Evolutionary conservation across 2,888 invertebrate genomes (phyloP), one percentile per base, ranked within the genome.

Genomic region (Hyalella azteca): DNA sequence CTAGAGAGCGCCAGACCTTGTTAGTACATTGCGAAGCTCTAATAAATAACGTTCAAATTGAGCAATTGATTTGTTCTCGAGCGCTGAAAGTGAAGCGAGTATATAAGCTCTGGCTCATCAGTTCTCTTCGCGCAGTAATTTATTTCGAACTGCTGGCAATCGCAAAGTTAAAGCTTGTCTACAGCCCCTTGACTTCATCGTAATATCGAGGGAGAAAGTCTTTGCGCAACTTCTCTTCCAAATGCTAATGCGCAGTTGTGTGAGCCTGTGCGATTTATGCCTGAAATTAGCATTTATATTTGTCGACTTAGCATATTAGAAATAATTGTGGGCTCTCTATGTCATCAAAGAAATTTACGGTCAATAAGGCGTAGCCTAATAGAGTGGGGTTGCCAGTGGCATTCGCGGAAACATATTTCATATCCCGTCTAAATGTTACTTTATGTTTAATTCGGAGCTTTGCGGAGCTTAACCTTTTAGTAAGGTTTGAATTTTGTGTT

Each of bases 291-390:
- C 66, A 66, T 66, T 66, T 66, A 66, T 66, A 66, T 66, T 66
- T 66, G 66, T 66, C 66, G 66, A 66, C 66, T 66, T 66, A 66
- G 66, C 66, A 66, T 66, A 66, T 66, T 66, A 66, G 66, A 66
- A 66, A 66, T 66, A 66, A 66, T 66, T 66, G 66, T 66, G 29
- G 66, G 66, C 66, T 66, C 66, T 66, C 66, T 66, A 29, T 66
- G 66, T 66, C 66, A 66, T 66, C 29, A 66, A 36, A 11, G 32
- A 36, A 66, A 66, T 66, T 66, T 66, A 66, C 66, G 66, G 36
- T 66, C 66, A 66, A 66, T 66, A 66, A 66, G 66, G 66, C 32
- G 66, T 32, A 66, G 66, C 66, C 66, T 66, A 66, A 66, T 66
- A 66, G 66, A 66, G 66, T 39, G 66, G 66, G 32, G 36, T 66